These are phyloP conservation scores for Protonemura montana DNA, from an alignment of 2,888 invertebrate species.

Conservation along the genomic window DNA sequence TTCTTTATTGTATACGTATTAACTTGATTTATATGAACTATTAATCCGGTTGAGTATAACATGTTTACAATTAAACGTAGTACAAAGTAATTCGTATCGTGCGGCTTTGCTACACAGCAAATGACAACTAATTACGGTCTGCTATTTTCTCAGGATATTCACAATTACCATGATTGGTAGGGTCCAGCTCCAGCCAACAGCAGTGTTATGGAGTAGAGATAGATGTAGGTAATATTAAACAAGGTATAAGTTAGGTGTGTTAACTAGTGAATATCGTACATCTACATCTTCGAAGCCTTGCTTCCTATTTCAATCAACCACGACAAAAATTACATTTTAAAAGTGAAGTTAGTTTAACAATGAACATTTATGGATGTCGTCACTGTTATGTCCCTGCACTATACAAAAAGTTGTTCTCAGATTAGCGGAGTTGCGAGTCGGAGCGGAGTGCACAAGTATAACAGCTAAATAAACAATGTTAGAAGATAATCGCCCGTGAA, in stretches of 20 bases:
- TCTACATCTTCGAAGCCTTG: neutral
- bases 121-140: neutral
- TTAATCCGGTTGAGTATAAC: constrained; percentile 37
- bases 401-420: neutral
- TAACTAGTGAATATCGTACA: neutral
- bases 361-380: constrained; percentile 5
- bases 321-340: constrained; percentile 4
- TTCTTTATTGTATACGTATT: constrained; percentile 29
- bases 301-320: neutral
- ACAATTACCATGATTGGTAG: neutral
- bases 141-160: neutral
- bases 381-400: neutral
- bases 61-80: constrained; percentile 40
- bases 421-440: neutral
- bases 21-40: constrained; percentile 24
- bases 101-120: constrained; percentile 27
- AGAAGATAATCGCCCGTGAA: neutral
- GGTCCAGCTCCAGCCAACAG: neutral
- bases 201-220: neutral
- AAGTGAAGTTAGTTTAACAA: neutral
- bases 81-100: constrained; percentile 42
- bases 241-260: neutral
- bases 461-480: neutral
- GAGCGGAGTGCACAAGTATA: neutral
- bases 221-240: neutral